phyloP scores from a whole-genome alignment of 2,888 invertebrate genomes.

The Atrina japonica region DNA sequence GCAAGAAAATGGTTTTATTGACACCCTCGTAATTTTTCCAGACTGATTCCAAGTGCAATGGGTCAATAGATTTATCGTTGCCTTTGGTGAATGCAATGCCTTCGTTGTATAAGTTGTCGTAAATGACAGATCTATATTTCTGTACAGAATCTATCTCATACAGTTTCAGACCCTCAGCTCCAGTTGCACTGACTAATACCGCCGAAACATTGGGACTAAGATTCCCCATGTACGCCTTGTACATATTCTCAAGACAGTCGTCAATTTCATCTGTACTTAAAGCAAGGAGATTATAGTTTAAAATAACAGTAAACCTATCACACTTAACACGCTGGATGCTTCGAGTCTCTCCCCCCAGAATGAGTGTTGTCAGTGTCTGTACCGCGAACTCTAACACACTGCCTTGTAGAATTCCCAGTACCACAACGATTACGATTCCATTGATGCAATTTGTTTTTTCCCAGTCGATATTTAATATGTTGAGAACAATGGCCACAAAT shows the following conservation, averaged over 20 bases:
- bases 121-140: conserved; percentile 66
- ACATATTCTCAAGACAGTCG: conserved; percentile 73
- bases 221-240: conserved; percentile 71
- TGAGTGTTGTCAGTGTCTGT: conserved; percentile 66
- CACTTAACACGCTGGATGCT: conserved; percentile 49
- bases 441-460: conserved; percentile 60
- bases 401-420: conserved; percentile 68
- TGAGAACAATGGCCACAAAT: conserved; percentile 60
- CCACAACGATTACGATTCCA: conserved; percentile 65
- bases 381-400: conserved; percentile 70
- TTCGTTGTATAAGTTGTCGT: conserved; percentile 67
- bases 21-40: conserved; percentile 67
- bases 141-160: conserved; percentile 66
- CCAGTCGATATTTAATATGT: conserved; percentile 73
- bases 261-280: conserved; percentile 69
- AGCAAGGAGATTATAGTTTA: conserved; percentile 70
- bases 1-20: conserved; percentile 60
- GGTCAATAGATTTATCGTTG: conserved; percentile 60
- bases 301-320: conserved; percentile 61
- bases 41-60: conserved; percentile 60
- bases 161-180: conserved; percentile 60
- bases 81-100: conserved; percentile 65
- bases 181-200: conserved; percentile 71
- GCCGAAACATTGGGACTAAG: conserved; percentile 67
- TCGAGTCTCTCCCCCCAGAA: conserved; percentile 63